phyloP scores from a whole-genome alignment of 1,140 invertebrate genomes.

The Octopus sinensis region DNA sequence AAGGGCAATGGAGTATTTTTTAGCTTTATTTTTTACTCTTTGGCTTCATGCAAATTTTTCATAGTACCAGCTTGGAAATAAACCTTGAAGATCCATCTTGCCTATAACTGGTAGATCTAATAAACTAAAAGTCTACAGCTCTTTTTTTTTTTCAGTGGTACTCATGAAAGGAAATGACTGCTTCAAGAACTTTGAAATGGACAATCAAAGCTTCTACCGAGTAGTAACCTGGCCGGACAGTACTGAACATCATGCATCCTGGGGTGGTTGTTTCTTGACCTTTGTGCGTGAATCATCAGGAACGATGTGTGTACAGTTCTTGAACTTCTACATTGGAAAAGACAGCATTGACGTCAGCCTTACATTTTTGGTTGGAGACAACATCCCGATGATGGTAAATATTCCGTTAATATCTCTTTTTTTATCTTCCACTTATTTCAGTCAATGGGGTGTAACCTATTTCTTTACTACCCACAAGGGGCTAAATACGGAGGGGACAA shows the following conservation, averaged over 20 bases:
- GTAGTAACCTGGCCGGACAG: neutral
- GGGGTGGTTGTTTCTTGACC: neutral
- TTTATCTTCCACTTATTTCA: too few relatives aligned
- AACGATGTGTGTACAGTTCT: neutral
- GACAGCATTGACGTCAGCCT: neutral
- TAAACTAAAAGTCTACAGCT: too few relatives aligned
- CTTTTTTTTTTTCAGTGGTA: neutral
- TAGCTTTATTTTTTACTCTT: too few relatives aligned
- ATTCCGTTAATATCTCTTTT: neutral
- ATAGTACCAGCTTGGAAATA: too few relatives aligned
- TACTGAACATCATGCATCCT: neutral
- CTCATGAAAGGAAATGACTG: slow-evolving; percentile 3
- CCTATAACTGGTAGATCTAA: too few relatives aligned
- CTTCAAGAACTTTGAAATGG: neutral
- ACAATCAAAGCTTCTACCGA: neutral
- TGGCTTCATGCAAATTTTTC: too few relatives aligned
- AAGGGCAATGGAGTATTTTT: too few relatives aligned
- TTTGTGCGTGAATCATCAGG: neutral
- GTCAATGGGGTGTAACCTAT: too few relatives aligned
- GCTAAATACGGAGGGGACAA: too few relatives aligned
- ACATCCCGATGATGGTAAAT: neutral
- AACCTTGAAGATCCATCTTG: too few relatives aligned
- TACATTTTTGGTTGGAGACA: neutral
- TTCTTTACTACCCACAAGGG: too few relatives aligned
- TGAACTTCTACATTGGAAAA: neutral